Percentiles rank a stretch among this genome's conserved stretches.
Evolutionary conservation across 1,140 invertebrate genomes (phyloP).

Genomic region (Megalopta genalis): DNA sequence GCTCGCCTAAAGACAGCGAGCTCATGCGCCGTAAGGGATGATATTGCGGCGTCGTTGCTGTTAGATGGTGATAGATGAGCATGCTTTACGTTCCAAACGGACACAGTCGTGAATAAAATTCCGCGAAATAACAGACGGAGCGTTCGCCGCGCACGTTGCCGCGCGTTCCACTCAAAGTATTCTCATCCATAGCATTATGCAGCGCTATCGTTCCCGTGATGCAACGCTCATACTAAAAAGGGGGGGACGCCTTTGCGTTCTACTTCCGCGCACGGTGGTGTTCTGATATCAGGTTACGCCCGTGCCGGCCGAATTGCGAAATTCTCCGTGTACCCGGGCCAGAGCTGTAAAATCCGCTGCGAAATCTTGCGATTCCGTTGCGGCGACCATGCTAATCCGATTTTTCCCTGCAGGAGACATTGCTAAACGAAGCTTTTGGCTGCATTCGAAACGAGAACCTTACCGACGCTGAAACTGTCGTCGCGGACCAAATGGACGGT

Average conservation of each 20-base stretch:
- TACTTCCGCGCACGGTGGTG: slow-evolving; percentile 47
- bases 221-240: slow-evolving; percentile 52
- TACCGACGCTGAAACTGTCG: too few relatives aligned
- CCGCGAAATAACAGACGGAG: slow-evolving; percentile 5
- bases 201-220: slow-evolving; percentile 32
- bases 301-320: slow-evolving; percentile 9
- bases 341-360: slow-evolving; percentile 17
- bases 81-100: slow-evolving; percentile 1
- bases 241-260: slow-evolving; percentile 39
- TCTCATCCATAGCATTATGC: slow-evolving; percentile 27
- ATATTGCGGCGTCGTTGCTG: slow-evolving; percentile 12
- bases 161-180: slow-evolving; percentile 3
- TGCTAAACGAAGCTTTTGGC: not conserved
- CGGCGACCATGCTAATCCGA: not conserved
- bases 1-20: too few relatives aligned
- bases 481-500: too few relatives aligned
- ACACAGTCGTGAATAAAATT: slow-evolving; percentile 17
- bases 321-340: not conserved
- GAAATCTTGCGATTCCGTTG: too few relatives aligned
- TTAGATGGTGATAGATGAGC: not conserved
- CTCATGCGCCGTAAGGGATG: not conserved
- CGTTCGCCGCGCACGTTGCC: slow-evolving; percentile 3
- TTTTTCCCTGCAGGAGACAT: not conserved
- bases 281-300: slow-evolving; percentile 46
- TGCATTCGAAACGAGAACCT: not conserved